Base-by-base conservation (phyloP, 2,888 invertebrate species). In the Mylabris sibirica region DNA sequence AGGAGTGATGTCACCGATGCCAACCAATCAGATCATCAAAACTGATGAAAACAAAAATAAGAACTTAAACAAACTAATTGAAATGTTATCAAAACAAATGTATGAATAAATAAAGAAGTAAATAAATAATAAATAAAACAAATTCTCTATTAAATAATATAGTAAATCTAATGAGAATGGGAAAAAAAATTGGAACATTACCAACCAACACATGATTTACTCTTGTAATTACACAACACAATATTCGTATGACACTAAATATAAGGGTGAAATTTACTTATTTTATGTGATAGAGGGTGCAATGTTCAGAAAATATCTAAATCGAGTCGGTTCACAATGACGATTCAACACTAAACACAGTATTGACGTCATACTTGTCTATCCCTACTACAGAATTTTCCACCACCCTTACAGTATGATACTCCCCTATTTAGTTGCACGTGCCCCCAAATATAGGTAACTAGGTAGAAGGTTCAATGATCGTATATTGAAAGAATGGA, bases 381-480 rank as follows among this genome's bases (percentile, higher is more conserved):
- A 65, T 73, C 77, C 74, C 71, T 65, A 62, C 67, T 62, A 60
- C 65, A n/a, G 24, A 12, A 60, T 66, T 64, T 63, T 49, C 26
- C 49, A 49, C 68, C 65, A 71, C 68, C 60, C 71, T 68, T 68
- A 64, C 65, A 60, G 8, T n/a, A n/a, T n/a, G 0, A 70, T 17
- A 69, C 62, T 67, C 72, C 72, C 68, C 72, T 65, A 71, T 67
- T 67, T 62, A 49, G 60, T 64, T 67, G 73, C 76, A 76, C 77
- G 78, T 75, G 76, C 67, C 69, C 71, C 67, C 70, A 77, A 68
- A 80, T 79, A 77, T 80, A 79, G 80, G 81, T 81, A 80, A 81
- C 78, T 78, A 74, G 80, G 81, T 77, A 74, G 75, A 71, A 74
- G 74, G 80, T 80, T 81, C 81, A 79, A 75, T 73, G 81, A 69